phyloP scores from a whole-genome alignment of 2,888 invertebrate genomes.

The Sinhomidia bicolor region DNA sequence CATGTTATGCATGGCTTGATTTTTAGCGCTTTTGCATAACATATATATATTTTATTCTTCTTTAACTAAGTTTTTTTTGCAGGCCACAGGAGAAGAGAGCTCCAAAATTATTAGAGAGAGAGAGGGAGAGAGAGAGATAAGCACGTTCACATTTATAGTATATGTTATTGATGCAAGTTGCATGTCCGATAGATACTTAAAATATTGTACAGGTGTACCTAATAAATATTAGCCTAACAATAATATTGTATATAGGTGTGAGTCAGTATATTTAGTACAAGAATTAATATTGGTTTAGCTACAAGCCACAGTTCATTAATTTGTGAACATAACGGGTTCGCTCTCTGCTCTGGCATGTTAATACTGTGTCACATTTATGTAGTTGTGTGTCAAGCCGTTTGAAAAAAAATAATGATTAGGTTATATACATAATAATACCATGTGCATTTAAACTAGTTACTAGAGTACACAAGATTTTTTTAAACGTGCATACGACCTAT shows the following conservation, averaged over 20 bases:
- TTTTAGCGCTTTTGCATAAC: too few relatives aligned
- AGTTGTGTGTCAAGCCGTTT: background rate
- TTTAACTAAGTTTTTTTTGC: slow-evolving; percentile 8
- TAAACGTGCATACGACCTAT: too few relatives aligned
- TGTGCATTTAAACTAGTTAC: too few relatives aligned
- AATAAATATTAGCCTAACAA: background rate
- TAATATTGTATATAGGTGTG: background rate
- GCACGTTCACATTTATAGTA: slow-evolving; percentile 9
- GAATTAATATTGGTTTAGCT: background rate
- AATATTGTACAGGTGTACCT: slow-evolving; percentile 29
- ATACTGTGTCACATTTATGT: background rate
- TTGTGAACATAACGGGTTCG: slow-evolving; percentile 7
- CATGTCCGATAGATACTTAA: background rate
- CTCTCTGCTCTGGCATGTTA: background rate
- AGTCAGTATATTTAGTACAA: background rate
- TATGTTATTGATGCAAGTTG: background rate
- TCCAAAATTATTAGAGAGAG: background rate
- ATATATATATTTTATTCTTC: too few relatives aligned
- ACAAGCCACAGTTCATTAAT: background rate
- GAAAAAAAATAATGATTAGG: background rate
- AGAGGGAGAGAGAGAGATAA: slow-evolving; percentile 12
- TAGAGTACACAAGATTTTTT: too few relatives aligned
- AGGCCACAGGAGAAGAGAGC: slow-evolving; percentile 11
- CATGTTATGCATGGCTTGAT: slow-evolving; percentile 30
- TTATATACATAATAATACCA: too few relatives aligned